phyloP scores from a whole-genome alignment of 2,888 invertebrate species.

The Argyresthia goedartella region DNA sequence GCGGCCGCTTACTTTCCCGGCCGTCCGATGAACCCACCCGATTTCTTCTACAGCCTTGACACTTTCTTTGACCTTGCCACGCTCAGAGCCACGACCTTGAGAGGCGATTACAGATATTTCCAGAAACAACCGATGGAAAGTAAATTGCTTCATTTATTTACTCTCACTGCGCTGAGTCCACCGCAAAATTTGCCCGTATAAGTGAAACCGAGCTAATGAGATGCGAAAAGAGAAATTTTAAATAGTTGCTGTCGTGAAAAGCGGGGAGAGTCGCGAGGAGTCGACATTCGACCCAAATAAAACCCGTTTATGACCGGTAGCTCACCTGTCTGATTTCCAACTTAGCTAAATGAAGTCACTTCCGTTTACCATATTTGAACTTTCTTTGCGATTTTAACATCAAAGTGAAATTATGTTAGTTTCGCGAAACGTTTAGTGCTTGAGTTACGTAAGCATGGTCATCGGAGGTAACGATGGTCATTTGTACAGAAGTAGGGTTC shows the following conservation, averaged over 20 bases:
- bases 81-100: constrained; percentile 46
- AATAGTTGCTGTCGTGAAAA: constrained; percentile 62
- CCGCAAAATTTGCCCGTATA: constrained; percentile 51
- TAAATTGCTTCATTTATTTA: constrained; percentile 48
- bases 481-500: too few species aligned
- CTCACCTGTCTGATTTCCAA: constrained; percentile 6
- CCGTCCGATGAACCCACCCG: constrained; percentile 55
- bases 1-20: constrained; percentile 57
- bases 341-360: background rate
- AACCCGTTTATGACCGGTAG: constrained; percentile 41
- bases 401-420: too few species aligned
- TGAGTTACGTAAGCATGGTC: too few species aligned
- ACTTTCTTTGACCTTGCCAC: constrained; percentile 64
- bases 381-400: background rate
- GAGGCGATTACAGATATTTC: constrained; percentile 24
- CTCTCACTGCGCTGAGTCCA: constrained; percentile 58
- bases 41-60: constrained; percentile 68
- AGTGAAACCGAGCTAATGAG: constrained; percentile 67
- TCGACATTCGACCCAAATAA: constrained; percentile 53
- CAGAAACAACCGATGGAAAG: constrained; percentile 39
- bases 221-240: constrained; percentile 70
- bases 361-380: constrained; percentile 2
- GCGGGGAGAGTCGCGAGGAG: constrained; percentile 57
- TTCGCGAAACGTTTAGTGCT: too few species aligned
- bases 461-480: too few species aligned